These are phyloP conservation scores for Anguilla pacifica DNA, from an alignment of 2,797 vertebrate species.

Conservation along the genomic window DNA sequence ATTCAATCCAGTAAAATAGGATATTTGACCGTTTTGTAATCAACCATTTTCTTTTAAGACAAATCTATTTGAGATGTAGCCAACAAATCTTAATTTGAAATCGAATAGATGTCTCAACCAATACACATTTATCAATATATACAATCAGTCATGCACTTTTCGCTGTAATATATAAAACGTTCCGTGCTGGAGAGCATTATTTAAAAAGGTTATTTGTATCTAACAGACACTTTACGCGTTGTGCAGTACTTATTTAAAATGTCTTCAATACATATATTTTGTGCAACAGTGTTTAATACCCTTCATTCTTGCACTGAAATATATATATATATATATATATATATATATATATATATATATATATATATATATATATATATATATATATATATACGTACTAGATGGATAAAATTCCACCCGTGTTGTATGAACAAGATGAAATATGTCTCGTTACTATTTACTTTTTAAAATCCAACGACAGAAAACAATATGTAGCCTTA, in stretches of 20 bases:
- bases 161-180: background rate
- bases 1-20: background rate
- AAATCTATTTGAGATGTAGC: background rate
- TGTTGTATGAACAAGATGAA: slow-evolving; percentile 7
- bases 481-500: slow-evolving; percentile 13
- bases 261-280: background rate
- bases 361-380: too few relatives aligned
- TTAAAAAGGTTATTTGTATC: background rate
- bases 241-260: slow-evolving; percentile 1
- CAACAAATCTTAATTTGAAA: background rate
- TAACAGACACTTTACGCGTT: background rate
- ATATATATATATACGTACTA: background rate
- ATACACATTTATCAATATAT: background rate
- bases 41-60: background rate
- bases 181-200: background rate
- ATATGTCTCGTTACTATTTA: slow-evolving; percentile 5
- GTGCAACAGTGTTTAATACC: background rate
- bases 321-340: too few relatives aligned
- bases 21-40: background rate
- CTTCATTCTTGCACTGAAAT: background rate
- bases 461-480: slow-evolving; percentile 1
- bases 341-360: too few relatives aligned
- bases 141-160: background rate
- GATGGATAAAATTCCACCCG: background rate
- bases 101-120: background rate